Evolutionary conservation across 2,113 vertebrate genomes (phyloP), one percentile per base, ranked within the genome.

Genomic region (Xenopus laevis): DNA sequence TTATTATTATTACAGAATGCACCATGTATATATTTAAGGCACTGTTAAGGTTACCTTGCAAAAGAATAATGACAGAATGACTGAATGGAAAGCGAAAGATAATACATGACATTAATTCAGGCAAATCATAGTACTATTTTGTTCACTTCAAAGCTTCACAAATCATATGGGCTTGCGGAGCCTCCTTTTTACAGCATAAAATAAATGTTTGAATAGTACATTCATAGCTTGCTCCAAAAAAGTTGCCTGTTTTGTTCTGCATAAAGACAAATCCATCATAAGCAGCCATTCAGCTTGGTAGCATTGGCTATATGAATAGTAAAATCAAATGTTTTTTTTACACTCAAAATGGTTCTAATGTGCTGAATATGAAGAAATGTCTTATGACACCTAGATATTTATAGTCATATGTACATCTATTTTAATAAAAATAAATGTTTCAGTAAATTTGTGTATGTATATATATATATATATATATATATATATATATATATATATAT

Each of bases 211-310:
- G 30, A 33, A 52, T 76, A 45, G 76, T 74, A 58, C 78, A 52
- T 72, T 75, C 71, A 68, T 78, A 80, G 63, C 20, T 83, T 72
- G 33, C 47, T 81, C 81, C 71, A 79, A 66, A 52, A 81, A 16
- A 11, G n/a, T 6, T 65, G 44, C 33, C 75, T 77, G 79, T 73
- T 79, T 80, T 72, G 65, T 47, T 47, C 76, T 81, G 77, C 30
- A 33, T 33, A 33, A 33, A 33, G 6, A 81, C 81, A 79, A 84
- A 80, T 81, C 81, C 72, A 82, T 81, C 30, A 33, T 33, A 33
- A 75, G 46, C 7, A 53, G 63, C 69, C 74, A 83, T 82, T 85
- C 79, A 78, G 53, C 71, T 82, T 77, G 81, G 79, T 47, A 77
- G 65, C 75, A 65, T 52, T 50, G 79, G 69, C 47, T 33, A 33